A percentile compares a stretch with the other conserved stretches of the same genome.
These are phyloP conservation scores for Azemiops feae DNA, from an alignment of 2,113 vertebrate genomes.

Conservation along the genomic window DNA sequence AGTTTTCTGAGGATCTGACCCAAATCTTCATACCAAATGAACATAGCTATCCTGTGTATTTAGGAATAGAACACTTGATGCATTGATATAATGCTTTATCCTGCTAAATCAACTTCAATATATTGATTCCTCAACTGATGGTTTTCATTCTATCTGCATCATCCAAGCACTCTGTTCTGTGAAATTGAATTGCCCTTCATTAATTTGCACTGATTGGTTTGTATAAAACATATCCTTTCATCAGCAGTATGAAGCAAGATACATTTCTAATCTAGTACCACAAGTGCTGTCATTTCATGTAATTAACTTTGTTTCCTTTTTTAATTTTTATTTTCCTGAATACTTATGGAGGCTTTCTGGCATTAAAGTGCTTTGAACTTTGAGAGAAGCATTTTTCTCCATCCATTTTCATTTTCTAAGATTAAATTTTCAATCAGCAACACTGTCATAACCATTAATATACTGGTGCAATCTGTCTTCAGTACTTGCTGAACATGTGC, in stretches of 20 bases:
- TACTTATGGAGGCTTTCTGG: background rate
- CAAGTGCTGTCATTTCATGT: background rate
- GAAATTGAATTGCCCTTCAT: background rate
- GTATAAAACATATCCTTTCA: background rate
- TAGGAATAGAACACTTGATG: background rate
- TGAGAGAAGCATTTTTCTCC: constrained; percentile 21
- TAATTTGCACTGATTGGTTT: background rate
- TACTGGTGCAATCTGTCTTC: constrained; percentile 44
- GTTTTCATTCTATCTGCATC: background rate
- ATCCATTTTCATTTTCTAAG: constrained; percentile 24
- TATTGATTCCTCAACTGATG: background rate
- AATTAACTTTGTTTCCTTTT: background rate
- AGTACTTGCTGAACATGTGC: constrained; percentile 32
- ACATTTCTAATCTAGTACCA: background rate
- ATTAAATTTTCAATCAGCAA: constrained; percentile 44
- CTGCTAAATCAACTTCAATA: background rate
- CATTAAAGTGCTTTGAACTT: constrained; percentile 31
- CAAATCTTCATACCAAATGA: background rate
- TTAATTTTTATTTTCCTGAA: constrained; percentile 23
- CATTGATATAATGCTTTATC: background rate
- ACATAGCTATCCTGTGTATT: background rate
- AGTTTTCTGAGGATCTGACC: background rate
- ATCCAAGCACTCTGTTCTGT: background rate
- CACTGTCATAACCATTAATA: constrained; percentile 43
- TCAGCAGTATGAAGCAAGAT: background rate